Evolutionary conservation across 2,888 invertebrate species (phyloP).

Genomic region (Alloscopus bannaensis): DNA sequence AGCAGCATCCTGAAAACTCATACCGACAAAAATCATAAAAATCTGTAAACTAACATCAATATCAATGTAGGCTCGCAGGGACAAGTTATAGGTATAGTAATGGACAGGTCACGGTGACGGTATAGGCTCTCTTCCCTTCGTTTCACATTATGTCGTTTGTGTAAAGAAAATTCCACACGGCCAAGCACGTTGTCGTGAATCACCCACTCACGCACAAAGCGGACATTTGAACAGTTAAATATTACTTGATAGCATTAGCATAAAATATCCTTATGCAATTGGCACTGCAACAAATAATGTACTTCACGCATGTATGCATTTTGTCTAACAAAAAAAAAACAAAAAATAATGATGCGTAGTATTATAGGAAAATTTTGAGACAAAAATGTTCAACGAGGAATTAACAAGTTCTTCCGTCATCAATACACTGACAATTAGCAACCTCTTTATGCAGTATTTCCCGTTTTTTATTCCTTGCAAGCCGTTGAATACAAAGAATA

Average conservation of each 20-base stretch:
- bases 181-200: conserved; percentile 12
- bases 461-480: too few relatives aligned
- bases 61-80: neutral
- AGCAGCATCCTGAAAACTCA: conserved; percentile 21
- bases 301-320: too few relatives aligned
- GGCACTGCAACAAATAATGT: too few relatives aligned
- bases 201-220: conserved; percentile 31
- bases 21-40: conserved; percentile 22
- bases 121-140: neutral
- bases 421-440: neutral
- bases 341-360: neutral
- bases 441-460: neutral
- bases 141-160: neutral
- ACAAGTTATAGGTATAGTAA: neutral
- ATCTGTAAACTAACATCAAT: neutral
- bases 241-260: neutral
- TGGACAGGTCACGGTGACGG: neutral
- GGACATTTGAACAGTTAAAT: neutral
- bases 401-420: conserved; percentile 16
- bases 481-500: neutral
- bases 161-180: neutral
- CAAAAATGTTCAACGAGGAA: conserved; percentile 18
- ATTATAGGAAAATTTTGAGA: neutral
- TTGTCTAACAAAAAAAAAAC: too few relatives aligned
- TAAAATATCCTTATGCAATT: too few relatives aligned